phyloP scores from a whole-genome alignment of 2,113 vertebrate genomes.

The Onychostruthus taczanowskii region DNA sequence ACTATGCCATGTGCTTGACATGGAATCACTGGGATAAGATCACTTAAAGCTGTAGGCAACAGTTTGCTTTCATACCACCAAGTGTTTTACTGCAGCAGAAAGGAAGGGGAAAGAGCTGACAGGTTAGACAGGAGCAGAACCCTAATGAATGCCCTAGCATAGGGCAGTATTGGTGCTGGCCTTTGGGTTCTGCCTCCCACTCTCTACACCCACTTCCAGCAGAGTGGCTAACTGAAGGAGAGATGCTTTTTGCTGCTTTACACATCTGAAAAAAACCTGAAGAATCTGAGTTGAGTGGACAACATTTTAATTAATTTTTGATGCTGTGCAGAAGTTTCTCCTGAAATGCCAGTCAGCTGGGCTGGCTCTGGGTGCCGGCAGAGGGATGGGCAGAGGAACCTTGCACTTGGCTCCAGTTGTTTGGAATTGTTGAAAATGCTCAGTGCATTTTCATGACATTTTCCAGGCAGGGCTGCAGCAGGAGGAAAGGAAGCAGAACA shows the following conservation, averaged over 20 bases:
- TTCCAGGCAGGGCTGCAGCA: not conserved
- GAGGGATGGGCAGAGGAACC: not conserved
- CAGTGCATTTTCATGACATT: not conserved
- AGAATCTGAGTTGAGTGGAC: not conserved
- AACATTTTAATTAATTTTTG: not conserved
- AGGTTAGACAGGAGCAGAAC: not conserved
- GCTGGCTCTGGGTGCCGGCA: not conserved
- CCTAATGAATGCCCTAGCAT: fast-evolving
- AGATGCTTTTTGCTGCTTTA: not conserved
- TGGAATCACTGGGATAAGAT: not conserved
- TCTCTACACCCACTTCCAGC: not conserved
- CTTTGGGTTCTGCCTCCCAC: not conserved
- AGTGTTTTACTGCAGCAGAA: not conserved
- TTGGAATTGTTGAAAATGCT: not conserved
- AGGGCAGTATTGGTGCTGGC: not conserved
- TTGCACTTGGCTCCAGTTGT: not conserved
- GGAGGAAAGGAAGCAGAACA: not conserved
- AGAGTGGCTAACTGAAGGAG: not conserved
- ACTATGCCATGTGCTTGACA: not conserved
- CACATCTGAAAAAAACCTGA: not conserved
- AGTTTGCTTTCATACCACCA: not conserved
- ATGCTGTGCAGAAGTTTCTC: not conserved
- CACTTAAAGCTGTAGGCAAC: not conserved
- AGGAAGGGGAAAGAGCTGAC: not conserved
- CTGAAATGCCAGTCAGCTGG: not conserved